Evolutionary conservation across 2,113 vertebrate genomes (phyloP).

Genomic region (Andinoacara biseriatus): DNA sequence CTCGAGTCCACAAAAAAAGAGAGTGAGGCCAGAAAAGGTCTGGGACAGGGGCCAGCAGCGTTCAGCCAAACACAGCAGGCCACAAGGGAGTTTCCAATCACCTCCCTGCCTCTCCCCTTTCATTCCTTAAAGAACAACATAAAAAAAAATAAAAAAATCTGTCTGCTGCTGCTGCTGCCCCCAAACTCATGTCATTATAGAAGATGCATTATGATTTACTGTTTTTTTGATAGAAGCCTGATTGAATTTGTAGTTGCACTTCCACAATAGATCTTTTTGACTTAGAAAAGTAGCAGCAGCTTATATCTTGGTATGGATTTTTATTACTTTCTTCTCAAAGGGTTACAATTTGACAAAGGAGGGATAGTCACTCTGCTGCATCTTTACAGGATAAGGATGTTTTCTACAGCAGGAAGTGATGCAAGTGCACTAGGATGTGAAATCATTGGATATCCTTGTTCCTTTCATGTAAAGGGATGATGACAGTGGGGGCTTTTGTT

Average conservation of each 20-base stretch:
- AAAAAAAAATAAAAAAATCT: background rate
- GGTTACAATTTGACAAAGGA: background rate
- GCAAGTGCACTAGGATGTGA: constrained; percentile 13
- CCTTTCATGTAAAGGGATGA: constrained; percentile 17
- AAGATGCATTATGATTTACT: background rate
- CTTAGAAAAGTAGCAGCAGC: background rate
- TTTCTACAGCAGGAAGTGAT: constrained; percentile 41
- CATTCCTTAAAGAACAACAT: constrained; percentile 10
- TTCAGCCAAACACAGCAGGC: constrained; percentile 61
- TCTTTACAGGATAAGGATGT: constrained; percentile 6
- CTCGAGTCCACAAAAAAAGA: constrained; percentile 24
- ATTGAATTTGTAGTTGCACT: background rate
- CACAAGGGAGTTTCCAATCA: constrained; percentile 72
- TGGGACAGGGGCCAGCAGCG: constrained; percentile 64
- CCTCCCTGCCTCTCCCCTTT: constrained; percentile 38
- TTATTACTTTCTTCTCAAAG: background rate
- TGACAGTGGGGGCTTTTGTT: background rate
- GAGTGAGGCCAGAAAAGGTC: constrained; percentile 45
- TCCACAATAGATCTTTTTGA: background rate
- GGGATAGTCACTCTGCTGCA: background rate
- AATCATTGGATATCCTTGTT: constrained; percentile 27
- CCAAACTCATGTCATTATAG: constrained; percentile 19
- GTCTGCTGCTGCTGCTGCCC: constrained; percentile 40
- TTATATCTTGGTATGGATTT: background rate
- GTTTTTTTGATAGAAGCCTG: background rate